phyloP scores from a whole-genome alignment of 2,888 invertebrate genomes.

The Automeris io region DNA sequence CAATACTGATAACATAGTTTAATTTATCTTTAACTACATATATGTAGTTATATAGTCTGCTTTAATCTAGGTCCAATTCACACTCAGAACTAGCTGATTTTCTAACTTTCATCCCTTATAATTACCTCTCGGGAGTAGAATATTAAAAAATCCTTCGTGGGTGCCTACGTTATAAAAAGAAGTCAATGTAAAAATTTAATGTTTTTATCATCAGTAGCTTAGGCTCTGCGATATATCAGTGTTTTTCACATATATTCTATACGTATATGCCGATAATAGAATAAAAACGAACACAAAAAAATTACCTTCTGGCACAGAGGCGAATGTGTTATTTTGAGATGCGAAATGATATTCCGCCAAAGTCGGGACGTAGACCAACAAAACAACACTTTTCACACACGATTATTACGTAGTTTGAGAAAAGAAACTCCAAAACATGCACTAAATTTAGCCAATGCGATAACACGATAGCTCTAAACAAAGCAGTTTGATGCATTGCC shows the following conservation, averaged over 20 bases:
- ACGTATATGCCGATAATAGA: conserved; percentile 23
- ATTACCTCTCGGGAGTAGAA: too few relatives aligned
- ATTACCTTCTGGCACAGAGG: conserved; percentile 60
- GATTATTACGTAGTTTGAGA: conserved; percentile 33
- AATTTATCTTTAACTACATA: neutral
- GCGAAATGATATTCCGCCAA: conserved; percentile 40
- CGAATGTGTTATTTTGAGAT: conserved; percentile 56
- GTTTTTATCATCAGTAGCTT: too few relatives aligned
- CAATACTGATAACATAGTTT: neutral
- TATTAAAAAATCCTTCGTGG: too few relatives aligned
- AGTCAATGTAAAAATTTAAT: too few relatives aligned
- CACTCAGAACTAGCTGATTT: too few relatives aligned
- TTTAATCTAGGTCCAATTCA: too few relatives aligned
- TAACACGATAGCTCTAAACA: conserved; percentile 43
- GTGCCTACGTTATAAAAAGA: too few relatives aligned
- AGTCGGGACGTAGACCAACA: conserved; percentile 31
- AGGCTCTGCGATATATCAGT: too few relatives aligned
- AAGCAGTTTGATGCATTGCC: conserved; percentile 21
- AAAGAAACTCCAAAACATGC: conserved; percentile 42
- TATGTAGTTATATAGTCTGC: too few relatives aligned
- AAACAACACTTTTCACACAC: conserved; percentile 48
- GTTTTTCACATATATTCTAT: too few relatives aligned
- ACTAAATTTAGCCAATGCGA: conserved; percentile 62
- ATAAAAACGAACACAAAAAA: conserved; percentile 36
- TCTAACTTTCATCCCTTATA: too few relatives aligned